Base-by-base conservation (phyloP, 2,888 invertebrate species). In the Ischnus inquisitorius region DNA sequence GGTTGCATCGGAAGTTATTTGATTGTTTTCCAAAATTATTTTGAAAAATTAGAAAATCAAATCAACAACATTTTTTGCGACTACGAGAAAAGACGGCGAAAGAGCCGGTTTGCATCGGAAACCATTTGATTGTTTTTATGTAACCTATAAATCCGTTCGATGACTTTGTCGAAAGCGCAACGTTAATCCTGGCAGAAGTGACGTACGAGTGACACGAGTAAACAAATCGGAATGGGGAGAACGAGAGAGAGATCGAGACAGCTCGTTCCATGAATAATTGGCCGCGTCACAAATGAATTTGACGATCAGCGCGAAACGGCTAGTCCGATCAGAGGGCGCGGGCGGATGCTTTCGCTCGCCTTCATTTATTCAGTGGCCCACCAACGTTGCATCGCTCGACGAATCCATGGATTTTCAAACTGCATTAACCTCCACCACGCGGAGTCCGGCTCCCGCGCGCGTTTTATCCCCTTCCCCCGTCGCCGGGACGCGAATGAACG, bases 231-330 rank as follows among this genome's bases (percentile, higher is more conserved):
- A 19, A 14, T 34, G 16, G 62, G 25, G 85, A 82, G 83, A 77
- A 83, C 85, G 75, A 39, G 85, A 82, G 83, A 77, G 83, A 86
- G 75, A 68, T 34, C 34, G 34, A 34, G 34, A 34, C 34, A 74
- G 78, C 57, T 43, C 80, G 78, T 74, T 74, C 77, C 89, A 91
- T 92, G 90, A 92, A 92, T 92, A 92, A 92, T 92, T 92, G 91
- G 88, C 85, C 88, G 87, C 90, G 89, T 88, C 89, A 90, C 92
- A 90, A 91, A 91, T 91, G 90, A 92, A 92, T 92, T 92, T 90
- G 90, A 88, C 89, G 91, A 91, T 90, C 86, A 91, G 90, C 90
- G 88, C 89, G 83, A 87, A 82, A 86, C 85, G 86, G 85, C 84
- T 87, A 87, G 87, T 87, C 87, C 84, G 84, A 85, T 83, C 62